These are phyloP conservation scores for Lampris megalopsis DNA, from an alignment of 2,113 vertebrate species.

Conservation along the genomic window DNA sequence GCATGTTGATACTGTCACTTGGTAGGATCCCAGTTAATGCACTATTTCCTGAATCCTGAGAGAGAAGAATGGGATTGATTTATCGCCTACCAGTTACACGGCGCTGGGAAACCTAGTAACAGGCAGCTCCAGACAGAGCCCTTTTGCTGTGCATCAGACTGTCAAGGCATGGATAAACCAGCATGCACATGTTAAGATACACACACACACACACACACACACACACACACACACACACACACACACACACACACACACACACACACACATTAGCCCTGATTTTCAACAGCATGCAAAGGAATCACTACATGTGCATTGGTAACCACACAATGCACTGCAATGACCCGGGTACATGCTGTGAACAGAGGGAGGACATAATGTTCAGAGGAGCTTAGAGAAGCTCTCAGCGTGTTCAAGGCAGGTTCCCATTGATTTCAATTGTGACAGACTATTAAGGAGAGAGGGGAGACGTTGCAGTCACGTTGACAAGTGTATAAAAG, in stretches of 20 bases:
- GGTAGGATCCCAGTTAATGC: constrained; percentile 25
- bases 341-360: constrained; percentile 26
- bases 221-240: constrained; percentile 18
- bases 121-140: constrained; percentile 52
- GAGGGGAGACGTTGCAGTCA: too few relatives aligned
- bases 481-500: too few relatives aligned
- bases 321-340: constrained; percentile 31
- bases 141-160: constrained; percentile 14
- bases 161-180: constrained; percentile 18
- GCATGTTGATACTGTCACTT: neutral
- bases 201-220: neutral
- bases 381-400: too few relatives aligned
- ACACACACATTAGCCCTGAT: neutral
- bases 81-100: constrained; percentile 51
- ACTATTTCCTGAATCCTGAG: constrained; percentile 37
- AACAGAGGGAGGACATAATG: too few relatives aligned
- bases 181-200: constrained; percentile 6
- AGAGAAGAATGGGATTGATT: constrained; percentile 50
- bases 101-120: constrained; percentile 72
- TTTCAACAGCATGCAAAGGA: constrained; percentile 31
- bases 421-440: too few relatives aligned
- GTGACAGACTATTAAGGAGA: too few relatives aligned
- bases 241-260: neutral
- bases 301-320: constrained; percentile 19
- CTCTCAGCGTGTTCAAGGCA: too few relatives aligned